Conservation (phyloP, 1,140 invertebrate genomes). For the Lepidurus packardi region DNA sequence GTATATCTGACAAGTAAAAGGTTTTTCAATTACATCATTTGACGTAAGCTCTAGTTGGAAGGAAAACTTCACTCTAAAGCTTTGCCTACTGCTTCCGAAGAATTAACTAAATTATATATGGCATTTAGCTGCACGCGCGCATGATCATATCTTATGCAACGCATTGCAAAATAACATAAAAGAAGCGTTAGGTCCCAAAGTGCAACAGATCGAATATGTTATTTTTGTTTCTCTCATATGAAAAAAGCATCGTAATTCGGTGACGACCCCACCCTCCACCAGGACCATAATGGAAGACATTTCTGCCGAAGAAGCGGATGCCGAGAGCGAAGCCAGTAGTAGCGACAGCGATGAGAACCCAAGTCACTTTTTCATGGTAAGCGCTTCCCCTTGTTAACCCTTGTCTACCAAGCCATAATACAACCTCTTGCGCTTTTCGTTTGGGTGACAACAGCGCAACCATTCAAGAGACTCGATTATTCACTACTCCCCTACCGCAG, state of each 20-base stretch:
- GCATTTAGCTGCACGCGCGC: no score
- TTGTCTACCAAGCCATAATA: not conserved
- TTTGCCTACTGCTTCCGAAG: no score
- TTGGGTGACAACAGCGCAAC: not conserved
- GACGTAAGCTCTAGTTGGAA: no score
- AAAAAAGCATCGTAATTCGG: constrained; percentile 16
- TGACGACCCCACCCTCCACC: constrained; percentile 43
- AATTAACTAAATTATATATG: no score
- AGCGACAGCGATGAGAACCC: constrained; percentile 24
- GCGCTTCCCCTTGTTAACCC: not conserved
- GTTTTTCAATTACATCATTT: no score
- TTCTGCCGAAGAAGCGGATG: constrained; percentile 24
- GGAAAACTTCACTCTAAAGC: no score
- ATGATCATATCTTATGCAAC: no score
- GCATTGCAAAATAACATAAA: no score
- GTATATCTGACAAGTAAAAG: no score
- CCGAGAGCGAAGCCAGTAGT: constrained; percentile 22
- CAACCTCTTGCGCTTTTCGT: not conserved
- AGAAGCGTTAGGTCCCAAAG: no score
- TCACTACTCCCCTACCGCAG: not conserved
- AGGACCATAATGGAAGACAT: constrained; percentile 42
- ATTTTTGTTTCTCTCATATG: not conserved
- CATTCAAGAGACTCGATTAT: constrained; percentile 44
- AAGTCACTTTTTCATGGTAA: constrained; percentile 24
- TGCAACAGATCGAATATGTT: not conserved